Evolutionary conservation across 1,140 invertebrate genomes (phyloP).

Genomic region (Ceratosolen solmsi): DNA sequence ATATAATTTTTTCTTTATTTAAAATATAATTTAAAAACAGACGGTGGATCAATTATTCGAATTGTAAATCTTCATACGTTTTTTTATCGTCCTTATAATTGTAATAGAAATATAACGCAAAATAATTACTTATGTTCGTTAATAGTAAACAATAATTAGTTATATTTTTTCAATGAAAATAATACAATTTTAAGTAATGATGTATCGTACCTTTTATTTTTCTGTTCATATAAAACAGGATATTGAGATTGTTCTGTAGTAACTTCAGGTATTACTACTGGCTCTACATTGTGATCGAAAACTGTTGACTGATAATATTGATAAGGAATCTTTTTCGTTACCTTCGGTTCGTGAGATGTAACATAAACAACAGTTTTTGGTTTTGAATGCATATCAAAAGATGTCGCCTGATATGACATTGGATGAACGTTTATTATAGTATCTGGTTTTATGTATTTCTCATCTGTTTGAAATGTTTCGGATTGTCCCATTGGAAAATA

Average conservation of each 20-base stretch:
- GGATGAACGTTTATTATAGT: constrained; percentile 49
- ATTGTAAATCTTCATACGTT: too few species aligned
- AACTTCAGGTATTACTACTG: not conserved
- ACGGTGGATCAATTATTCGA: too few species aligned
- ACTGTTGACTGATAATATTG: constrained; percentile 56
- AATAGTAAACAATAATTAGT: not conserved
- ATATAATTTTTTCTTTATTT: too few species aligned
- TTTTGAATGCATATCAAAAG: constrained; percentile 36
- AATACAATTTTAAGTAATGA: not conserved
- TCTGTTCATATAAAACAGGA: constrained; percentile 13
- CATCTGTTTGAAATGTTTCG: not conserved
- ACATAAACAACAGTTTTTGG: constrained; percentile 59
- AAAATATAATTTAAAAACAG: too few species aligned
- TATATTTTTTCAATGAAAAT: not conserved
- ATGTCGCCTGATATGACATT: constrained; percentile 28
- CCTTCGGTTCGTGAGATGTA: constrained; percentile 55
- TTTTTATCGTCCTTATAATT: too few species aligned
- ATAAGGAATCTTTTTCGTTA: constrained; percentile 58
- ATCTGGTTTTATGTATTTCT: constrained; percentile 16
- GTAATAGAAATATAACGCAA: too few species aligned
- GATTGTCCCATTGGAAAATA: not conserved
- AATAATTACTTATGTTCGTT: too few species aligned
- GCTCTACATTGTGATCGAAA: not conserved
- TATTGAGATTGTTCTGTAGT: not conserved
- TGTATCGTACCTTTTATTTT: constrained; percentile 40